These are phyloP conservation scores for Idaea biselata DNA, from an alignment of 2,888 invertebrate genomes.

Conservation along the genomic window DNA sequence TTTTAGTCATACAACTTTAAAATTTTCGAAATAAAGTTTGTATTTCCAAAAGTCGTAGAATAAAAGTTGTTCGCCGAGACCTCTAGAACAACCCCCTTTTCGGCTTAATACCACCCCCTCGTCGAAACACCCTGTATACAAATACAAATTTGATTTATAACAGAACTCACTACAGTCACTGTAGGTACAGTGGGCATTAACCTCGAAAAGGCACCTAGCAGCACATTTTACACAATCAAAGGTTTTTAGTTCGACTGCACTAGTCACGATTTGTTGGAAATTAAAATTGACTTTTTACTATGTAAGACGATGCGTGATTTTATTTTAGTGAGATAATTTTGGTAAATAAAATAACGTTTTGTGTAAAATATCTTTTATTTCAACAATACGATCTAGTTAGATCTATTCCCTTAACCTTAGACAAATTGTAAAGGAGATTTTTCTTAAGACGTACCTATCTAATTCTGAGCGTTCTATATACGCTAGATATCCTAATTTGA, in stretches of 20 bases:
- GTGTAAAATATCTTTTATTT: conserved; percentile 39
- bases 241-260: conserved; percentile 42
- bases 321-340: conserved; percentile 64
- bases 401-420: conserved; percentile 31
- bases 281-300: conserved; percentile 37
- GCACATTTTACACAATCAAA: conserved; percentile 11
- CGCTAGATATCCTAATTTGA: too few species aligned
- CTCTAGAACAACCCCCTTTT: too few species aligned
- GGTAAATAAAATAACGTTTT: conserved; percentile 60
- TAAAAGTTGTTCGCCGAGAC: too few species aligned
- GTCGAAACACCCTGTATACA: too few species aligned
- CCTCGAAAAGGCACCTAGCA: neutral
- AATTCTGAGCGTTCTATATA: neutral
- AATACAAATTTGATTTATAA: too few species aligned
- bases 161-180: too few species aligned
- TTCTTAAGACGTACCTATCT: neutral
- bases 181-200: neutral
- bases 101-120: too few species aligned
- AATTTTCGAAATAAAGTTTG: too few species aligned
- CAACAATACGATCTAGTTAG: conserved; percentile 20
- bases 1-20: too few species aligned
- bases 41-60: too few species aligned
- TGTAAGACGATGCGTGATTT: conserved; percentile 61
- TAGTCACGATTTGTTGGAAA: conserved; percentile 59
- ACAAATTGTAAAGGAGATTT: conserved; percentile 2